Percentiles rank a stretch among this genome's conserved stretches.
phyloP scores from a whole-genome alignment of 2,888 invertebrate genomes.

The Neelides folsomi region DNA sequence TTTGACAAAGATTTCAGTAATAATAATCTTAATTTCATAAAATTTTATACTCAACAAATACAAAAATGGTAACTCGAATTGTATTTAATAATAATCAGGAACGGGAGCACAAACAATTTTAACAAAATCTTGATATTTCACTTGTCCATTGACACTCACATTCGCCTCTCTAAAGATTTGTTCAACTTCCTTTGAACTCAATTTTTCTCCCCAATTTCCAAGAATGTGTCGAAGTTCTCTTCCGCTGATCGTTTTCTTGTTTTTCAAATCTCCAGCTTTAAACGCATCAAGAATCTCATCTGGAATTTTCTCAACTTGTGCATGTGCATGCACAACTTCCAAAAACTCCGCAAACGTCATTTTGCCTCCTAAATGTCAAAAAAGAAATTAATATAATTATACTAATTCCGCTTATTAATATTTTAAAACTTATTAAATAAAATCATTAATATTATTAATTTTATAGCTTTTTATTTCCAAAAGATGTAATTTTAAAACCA shows the following conservation, averaged over 20 bases:
- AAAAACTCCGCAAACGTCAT: constrained; percentile 91
- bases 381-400: too few relatives aligned
- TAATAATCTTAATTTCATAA: too few relatives aligned
- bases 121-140: constrained; percentile 81
- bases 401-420: too few relatives aligned
- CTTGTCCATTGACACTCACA: constrained; percentile 57
- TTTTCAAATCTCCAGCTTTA: constrained; percentile 62
- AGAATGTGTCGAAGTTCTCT: constrained; percentile 71
- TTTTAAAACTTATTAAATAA: too few relatives aligned
- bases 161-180: constrained; percentile 85
- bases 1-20: too few relatives aligned
- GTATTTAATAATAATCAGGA: constrained; percentile 69
- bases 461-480: too few relatives aligned
- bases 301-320: constrained; percentile 63
- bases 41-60: too few relatives aligned
- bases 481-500: not conserved
- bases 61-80: not conserved
- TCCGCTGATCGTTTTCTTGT: constrained; percentile 52
- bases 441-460: too few relatives aligned
- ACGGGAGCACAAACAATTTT: constrained; percentile 85
- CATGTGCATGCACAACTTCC: constrained; percentile 87
- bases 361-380: constrained; percentile 51
- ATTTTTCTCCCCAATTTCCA: constrained; percentile 81
- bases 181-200: constrained; percentile 59
- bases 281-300: constrained; percentile 78